phyloP scores from a whole-genome alignment of 2,113 vertebrate genomes.

The Toxostoma redivivum region DNA sequence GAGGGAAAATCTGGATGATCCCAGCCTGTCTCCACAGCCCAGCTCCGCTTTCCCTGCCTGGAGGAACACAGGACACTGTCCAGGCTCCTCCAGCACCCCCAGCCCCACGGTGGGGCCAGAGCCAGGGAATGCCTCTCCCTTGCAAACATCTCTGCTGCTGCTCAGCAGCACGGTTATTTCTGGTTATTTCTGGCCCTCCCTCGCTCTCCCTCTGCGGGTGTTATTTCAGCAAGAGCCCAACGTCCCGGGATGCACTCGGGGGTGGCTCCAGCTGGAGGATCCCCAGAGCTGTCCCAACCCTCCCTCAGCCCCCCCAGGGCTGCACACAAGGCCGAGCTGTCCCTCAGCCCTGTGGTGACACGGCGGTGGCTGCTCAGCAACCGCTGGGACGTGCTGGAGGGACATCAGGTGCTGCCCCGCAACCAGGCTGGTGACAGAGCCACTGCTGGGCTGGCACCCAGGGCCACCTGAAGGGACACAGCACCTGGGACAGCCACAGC shows the following conservation, averaged over 20 bases:
- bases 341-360: background rate
- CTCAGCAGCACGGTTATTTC: background rate
- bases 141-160: background rate
- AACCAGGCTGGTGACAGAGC: background rate
- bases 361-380: background rate
- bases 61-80: background rate
- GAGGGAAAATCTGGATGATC: background rate
- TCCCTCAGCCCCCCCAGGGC: accelerated
- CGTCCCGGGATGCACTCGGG: accelerated
- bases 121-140: background rate
- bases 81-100: background rate
- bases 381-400: accelerated
- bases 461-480: background rate
- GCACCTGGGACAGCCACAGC: accelerated
- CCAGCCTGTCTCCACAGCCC: background rate
- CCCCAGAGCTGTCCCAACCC: background rate
- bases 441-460: no score
- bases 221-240: background rate
- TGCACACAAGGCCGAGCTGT: background rate
- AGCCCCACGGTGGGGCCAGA: background rate
- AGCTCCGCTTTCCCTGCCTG: accelerated
- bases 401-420: background rate
- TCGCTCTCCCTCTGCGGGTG: background rate
- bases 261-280: background rate
- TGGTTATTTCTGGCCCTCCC: slow-evolving; percentile 25